Evolutionary conservation across 2,797 vertebrate species (phyloP), one percentile per base, ranked within the genome.

Genomic region (Rhynchonycteris naso): DNA sequence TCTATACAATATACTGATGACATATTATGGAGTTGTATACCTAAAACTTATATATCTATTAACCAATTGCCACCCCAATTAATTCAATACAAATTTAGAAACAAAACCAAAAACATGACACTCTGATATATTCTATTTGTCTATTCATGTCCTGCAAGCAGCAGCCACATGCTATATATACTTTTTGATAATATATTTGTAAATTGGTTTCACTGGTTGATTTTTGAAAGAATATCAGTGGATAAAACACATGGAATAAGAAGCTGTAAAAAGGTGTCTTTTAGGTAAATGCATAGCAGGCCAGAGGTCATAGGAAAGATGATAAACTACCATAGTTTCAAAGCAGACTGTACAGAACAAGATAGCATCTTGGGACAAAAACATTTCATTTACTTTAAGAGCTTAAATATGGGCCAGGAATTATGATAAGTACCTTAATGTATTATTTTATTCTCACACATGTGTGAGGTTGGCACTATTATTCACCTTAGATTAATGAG

Each of bases 71-170:
- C 43, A 43, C 43, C 43, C 43, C 43, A 43, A 43, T 43, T 43
- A 43, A 43, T 43, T 43, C 43, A 43, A 43, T 43, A 43, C 5
- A 43, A 43, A 43, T 43, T 43, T 43, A 43, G 43, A 43, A 43
- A 43, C 43, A 43, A 43, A 43, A 43, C 43, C 43, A 43, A 94
- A 94, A 97, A 90, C 61, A 95, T 47, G 89, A 84, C 68, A 95
- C 79, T 71, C 63, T 94, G 95, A 96, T 52, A 89, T 91, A 92
- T 96, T 96, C 94, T 97, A 69, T 59, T 84, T 33, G 82, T 96
- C 96, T 97, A 83, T n/a, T 97, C 66, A 52, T 56, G 35, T 94
- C 97, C n/a, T 75, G 65, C 91, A 86, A 95, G 92, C 94, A 90
- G 4, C 30, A 85, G 93, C 63, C 21, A 33, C 56, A 43, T 90